Evolutionary conservation across 2,888 invertebrate genomes (phyloP).

Genomic region (Byasa hedistus): DNA sequence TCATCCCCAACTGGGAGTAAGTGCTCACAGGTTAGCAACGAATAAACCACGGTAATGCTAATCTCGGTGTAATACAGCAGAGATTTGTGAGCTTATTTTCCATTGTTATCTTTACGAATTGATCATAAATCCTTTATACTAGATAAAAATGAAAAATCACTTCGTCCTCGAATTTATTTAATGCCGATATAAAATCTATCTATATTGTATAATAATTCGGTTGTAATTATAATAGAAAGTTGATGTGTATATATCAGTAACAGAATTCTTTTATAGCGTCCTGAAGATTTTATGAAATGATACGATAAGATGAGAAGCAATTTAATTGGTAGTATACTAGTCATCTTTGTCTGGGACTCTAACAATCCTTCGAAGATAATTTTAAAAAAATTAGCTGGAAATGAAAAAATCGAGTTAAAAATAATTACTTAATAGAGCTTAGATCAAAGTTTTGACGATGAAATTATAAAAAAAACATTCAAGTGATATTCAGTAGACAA

Average conservation of each 20-base stretch:
- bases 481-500: no score
- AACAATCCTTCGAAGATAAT: no score
- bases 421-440: no score
- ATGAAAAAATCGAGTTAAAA: no score
- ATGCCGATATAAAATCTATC: background rate
- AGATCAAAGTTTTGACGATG: no score
- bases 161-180: background rate
- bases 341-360: no score
- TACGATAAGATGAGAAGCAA: no score
- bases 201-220: background rate
- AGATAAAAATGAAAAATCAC: background rate
- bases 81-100: constrained; percentile 4
- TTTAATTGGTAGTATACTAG: no score
- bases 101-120: constrained; percentile 11
- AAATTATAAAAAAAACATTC: no score
- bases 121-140: background rate
- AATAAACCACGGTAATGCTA: constrained; percentile 16
- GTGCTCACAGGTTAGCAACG: constrained; percentile 16
- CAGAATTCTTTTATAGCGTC: no score
- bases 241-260: background rate
- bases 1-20: constrained; percentile 19
- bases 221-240: background rate
- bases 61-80: constrained; percentile 2
- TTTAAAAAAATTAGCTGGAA: no score
- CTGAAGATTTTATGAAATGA: no score